Conservation (phyloP, 2,113 vertebrate species). For the Gymnocephalus cernua region DNA sequence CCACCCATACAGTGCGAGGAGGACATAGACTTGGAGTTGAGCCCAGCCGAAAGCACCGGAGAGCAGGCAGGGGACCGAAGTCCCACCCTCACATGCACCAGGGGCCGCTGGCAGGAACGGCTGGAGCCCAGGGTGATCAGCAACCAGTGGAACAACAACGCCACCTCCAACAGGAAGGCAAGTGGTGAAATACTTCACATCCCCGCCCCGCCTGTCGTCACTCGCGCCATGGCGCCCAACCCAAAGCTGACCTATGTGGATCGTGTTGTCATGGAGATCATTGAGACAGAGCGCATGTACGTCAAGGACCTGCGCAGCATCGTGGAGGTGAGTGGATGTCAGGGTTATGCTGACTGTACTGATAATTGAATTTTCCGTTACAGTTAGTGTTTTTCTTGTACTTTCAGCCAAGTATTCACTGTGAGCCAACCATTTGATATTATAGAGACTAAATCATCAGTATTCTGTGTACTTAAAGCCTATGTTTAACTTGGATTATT, state of each 20-base stretch:
- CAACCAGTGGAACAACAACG: slow-evolving; percentile 80
- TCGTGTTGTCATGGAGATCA: slow-evolving; percentile 94
- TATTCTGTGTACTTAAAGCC: slow-evolving; percentile 36
- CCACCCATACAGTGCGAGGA: slow-evolving; percentile 65
- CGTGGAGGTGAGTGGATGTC: slow-evolving; percentile 88
- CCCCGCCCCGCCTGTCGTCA: slow-evolving; percentile 80
- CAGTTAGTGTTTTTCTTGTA: slow-evolving; percentile 5
- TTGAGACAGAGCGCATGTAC: slow-evolving; percentile 95
- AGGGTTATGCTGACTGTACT: not conserved
- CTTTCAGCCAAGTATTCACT: slow-evolving; percentile 35
- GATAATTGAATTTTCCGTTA: slow-evolving; percentile 17
- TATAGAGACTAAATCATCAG: slow-evolving; percentile 30
- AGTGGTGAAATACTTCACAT: slow-evolving; percentile 45
- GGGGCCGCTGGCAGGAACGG: slow-evolving; percentile 49
- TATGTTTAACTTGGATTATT: slow-evolving; percentile 55
- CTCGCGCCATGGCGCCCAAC: slow-evolving; percentile 79
- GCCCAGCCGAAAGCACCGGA: slow-evolving; percentile 63
- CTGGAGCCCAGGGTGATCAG: slow-evolving; percentile 50
- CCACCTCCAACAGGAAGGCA: slow-evolving; percentile 75
- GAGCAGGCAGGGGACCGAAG: slow-evolving; percentile 53
- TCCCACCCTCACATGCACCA: slow-evolving; percentile 30
- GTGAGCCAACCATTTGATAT: slow-evolving; percentile 30
- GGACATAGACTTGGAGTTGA: slow-evolving; percentile 82
- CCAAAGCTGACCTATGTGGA: slow-evolving; percentile 92
- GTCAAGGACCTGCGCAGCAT: slow-evolving; percentile 94